phyloP scores from a whole-genome alignment of 2,888 invertebrate genomes.

The Pristionchus japonicus region DNA sequence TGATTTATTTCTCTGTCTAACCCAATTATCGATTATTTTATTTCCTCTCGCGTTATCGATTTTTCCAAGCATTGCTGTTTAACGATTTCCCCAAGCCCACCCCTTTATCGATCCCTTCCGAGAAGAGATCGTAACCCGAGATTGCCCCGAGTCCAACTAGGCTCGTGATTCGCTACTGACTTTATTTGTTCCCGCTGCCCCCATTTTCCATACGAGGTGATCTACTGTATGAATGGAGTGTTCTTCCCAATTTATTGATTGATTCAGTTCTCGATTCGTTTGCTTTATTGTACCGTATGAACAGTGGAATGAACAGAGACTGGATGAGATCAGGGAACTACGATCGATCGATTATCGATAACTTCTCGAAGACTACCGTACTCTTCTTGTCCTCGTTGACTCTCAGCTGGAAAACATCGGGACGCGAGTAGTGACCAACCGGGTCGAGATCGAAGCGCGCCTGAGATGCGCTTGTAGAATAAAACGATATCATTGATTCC shows the following conservation, averaged over 20 bases:
- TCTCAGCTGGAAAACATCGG: conserved; percentile 62
- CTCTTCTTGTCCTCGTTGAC: conserved; percentile 56
- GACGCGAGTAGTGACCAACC: conserved; percentile 64
- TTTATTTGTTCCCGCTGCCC: conserved; percentile 2
- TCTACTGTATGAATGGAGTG: conserved; percentile 29
- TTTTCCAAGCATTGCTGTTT: not conserved
- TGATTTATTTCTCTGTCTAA: not conserved
- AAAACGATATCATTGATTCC: too few relatives aligned
- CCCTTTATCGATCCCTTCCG: conserved; percentile 10
- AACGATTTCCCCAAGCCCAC: not conserved
- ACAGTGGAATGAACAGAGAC: conserved; percentile 25
- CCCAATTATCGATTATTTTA: not conserved
- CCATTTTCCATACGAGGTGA: conserved; percentile 32
- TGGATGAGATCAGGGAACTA: conserved; percentile 37
- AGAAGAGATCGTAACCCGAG: not conserved
- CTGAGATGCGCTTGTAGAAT: too few relatives aligned
- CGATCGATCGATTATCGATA: not conserved
- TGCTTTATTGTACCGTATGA: not conserved
- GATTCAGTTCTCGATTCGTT: conserved; percentile 34
- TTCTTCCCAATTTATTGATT: not conserved
- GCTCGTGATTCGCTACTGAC: not conserved
- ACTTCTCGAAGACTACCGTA: conserved; percentile 48
- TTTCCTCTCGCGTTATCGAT: too few relatives aligned
- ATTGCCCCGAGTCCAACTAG: conserved; percentile 8
- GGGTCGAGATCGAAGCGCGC: conserved; percentile 64